Evolutionary conservation across 2,113 vertebrate species (phyloP), one percentile per base, ranked within the genome.

Genomic region (Phalacrocorax pelagicus): DNA sequence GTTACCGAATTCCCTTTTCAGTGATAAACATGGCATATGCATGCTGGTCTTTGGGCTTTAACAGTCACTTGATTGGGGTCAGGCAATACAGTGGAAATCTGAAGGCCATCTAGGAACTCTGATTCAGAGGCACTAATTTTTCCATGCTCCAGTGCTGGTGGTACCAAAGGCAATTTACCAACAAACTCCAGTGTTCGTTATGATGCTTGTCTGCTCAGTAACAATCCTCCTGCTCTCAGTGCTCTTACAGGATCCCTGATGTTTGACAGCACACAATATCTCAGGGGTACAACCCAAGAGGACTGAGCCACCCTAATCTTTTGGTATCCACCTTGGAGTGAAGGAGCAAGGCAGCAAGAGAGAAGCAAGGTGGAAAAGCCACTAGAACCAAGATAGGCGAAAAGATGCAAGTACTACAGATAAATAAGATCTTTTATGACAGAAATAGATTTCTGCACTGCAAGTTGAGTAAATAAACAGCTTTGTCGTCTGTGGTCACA

Each of bases 121-220:
- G 51, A 86, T 62, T 91, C 67, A 81, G 90, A 95, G 70, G 78
- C 81, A 90, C 44, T 42, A n/a, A 82, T 67, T 89, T 93, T 72
- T 49, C 59, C 66, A 59, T 20, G 47, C 81, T 95, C 51, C 34
- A 17, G 38, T 86, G 74, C 2, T 85, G 77, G 69, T 49, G 67
- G 72, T 79, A 93, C 55, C 79, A 95, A 87, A 93, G 52, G 36
- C 51, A 86, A 80, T 36, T 57, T 85, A 84, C 29, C 73, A 81
- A 21, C n/a, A 77, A 9, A 42, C 26, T 81, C 71, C 75, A 72
- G 16, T 84, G 81, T 67, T 81, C 69, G 29, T 22, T 40, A 62
- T 1, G 4, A 82, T 57, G 38, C 75, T 67, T 23, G 2, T 40
- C 40, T 2, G 12, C 47, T 84, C 12, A 2, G 18, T 72, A 85